Percentiles rank a stretch among this genome's conserved stretches.
These are phyloP conservation scores for Parnassius orleans DNA, from an alignment of 2,888 invertebrate species.

Conservation along the genomic window DNA sequence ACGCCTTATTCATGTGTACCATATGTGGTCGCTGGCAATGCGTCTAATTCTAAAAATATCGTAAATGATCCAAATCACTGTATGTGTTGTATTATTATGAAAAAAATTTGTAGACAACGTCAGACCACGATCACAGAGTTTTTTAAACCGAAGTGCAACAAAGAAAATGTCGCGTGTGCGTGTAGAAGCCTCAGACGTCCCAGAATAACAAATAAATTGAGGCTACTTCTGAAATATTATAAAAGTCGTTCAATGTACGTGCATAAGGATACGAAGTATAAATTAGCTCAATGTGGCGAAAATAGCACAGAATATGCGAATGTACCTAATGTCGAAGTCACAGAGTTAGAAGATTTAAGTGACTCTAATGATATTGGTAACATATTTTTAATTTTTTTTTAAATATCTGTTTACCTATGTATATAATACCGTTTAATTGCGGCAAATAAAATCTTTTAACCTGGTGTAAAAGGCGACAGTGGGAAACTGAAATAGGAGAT, in stretches of 20 bases:
- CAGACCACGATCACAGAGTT: slow-evolving; percentile 60
- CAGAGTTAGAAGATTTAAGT: slow-evolving; percentile 22
- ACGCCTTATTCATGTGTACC: too few relatives aligned
- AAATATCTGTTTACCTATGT: too few relatives aligned
- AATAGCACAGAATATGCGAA: slow-evolving; percentile 3
- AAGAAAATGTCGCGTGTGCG: slow-evolving; percentile 39
- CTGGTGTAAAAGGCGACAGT: too few relatives aligned
- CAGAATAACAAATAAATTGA: slow-evolving; percentile 54
- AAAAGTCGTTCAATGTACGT: slow-evolving; percentile 40
- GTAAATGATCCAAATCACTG: slow-evolving; percentile 44
- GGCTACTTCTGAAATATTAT: slow-evolving; percentile 48
- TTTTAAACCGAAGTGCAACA: slow-evolving; percentile 40
- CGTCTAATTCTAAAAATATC: too few relatives aligned
- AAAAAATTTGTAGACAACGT: slow-evolving; percentile 46
- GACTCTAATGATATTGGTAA: slow-evolving; percentile 52
- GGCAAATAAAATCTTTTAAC: too few relatives aligned
- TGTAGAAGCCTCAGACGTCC: slow-evolving; percentile 51
- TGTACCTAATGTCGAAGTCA: not conserved
- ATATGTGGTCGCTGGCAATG: too few relatives aligned
- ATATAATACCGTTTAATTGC: too few relatives aligned
- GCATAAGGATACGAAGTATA: slow-evolving; percentile 39
- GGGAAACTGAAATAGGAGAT: too few relatives aligned
- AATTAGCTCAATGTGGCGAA: slow-evolving; percentile 31
- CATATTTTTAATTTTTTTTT: slow-evolving; percentile 22
- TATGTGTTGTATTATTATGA: slow-evolving; percentile 54